phyloP scores from a whole-genome alignment of 2,797 vertebrate genomes.

The Tenualosa ilisha region DNA sequence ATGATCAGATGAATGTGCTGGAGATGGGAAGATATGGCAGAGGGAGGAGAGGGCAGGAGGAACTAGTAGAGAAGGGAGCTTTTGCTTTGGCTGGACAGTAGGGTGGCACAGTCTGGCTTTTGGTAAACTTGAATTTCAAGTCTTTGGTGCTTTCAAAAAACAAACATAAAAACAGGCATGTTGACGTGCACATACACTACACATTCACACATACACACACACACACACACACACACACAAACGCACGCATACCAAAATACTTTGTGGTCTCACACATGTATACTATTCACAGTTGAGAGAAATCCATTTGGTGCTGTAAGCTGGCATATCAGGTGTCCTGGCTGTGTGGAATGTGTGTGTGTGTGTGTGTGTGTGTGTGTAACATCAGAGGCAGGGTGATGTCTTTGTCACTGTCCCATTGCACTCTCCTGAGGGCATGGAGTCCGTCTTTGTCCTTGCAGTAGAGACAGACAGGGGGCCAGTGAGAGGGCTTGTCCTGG shows the following conservation, averaged over 20 bases:
- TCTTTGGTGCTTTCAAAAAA: neutral
- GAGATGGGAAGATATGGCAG: neutral
- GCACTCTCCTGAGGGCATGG: neutral
- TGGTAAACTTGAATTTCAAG: neutral
- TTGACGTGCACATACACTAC: neutral
- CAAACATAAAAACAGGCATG: neutral
- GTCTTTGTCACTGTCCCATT: slow-evolving; percentile 12
- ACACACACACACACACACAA: slow-evolving; percentile 1
- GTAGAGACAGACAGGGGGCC: neutral
- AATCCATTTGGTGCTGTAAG: slow-evolving; percentile 15
- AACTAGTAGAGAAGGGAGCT: neutral
- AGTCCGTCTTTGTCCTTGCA: neutral
- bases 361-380: neutral
- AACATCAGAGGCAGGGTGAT: slow-evolving; percentile 7
- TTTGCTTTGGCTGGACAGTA: neutral
- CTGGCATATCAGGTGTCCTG: slow-evolving; percentile 11
- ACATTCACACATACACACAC: slow-evolving; percentile 1
- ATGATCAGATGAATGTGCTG: neutral
- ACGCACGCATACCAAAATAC: neutral
- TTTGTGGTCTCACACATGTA: slow-evolving; percentile 14
- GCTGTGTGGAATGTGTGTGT: slow-evolving; percentile 2
- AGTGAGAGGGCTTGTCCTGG: neutral
- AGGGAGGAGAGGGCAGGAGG: neutral
- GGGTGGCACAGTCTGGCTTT: neutral
- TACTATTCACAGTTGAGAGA: slow-evolving; percentile 18